Evolutionary conservation across 1,140 invertebrate species (phyloP).

Genomic region (Drosophila rhopaloa): DNA sequence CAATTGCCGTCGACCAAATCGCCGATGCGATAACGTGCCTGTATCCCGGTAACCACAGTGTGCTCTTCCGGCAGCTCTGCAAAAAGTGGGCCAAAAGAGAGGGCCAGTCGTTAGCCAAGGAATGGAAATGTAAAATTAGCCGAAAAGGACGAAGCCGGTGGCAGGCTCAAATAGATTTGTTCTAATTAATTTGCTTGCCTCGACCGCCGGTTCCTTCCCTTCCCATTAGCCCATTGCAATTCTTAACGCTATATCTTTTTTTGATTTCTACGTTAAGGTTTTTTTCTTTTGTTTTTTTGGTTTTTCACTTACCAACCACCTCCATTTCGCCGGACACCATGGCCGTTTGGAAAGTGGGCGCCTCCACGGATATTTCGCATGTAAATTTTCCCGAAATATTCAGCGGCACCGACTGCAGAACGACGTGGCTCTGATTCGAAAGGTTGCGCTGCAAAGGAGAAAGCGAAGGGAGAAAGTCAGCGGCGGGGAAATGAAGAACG

Average conservation of each 20-base stretch:
- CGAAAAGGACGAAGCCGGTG: conserved; percentile 34
- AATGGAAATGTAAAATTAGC: conserved; percentile 75
- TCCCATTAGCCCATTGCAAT: conserved; percentile 23
- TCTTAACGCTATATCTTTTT: conserved; percentile 17
- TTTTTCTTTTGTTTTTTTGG: background rate
- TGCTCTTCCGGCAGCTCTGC: conserved; percentile 89
- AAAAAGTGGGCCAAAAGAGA: conserved; percentile 14
- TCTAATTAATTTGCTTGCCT: conserved; percentile 77
- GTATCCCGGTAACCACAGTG: conserved; percentile 89
- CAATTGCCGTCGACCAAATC: conserved; percentile 91
- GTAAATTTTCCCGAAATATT: conserved; percentile 89
- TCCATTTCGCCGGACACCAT: conserved; percentile 89
- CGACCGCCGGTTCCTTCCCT: conserved; percentile 40
- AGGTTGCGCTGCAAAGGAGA: conserved; percentile 84
- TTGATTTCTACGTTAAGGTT: background rate
- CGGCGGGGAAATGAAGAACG: conserved; percentile 24
- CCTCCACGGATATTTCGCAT: conserved; percentile 94
- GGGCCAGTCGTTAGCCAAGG: conserved; percentile 28
- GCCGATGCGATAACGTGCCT: conserved; percentile 89
- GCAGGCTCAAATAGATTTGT: conserved; percentile 59
- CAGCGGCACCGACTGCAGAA: conserved; percentile 86
- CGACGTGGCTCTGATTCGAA: conserved; percentile 88
- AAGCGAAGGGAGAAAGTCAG: conserved; percentile 26
- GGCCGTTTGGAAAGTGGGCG: conserved; percentile 93
- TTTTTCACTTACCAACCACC: conserved; percentile 89